Percentiles rank a stretch among this genome's conserved stretches.
Conservation (phyloP, 2,113 vertebrate species). For the Scomber japonicus region DNA sequence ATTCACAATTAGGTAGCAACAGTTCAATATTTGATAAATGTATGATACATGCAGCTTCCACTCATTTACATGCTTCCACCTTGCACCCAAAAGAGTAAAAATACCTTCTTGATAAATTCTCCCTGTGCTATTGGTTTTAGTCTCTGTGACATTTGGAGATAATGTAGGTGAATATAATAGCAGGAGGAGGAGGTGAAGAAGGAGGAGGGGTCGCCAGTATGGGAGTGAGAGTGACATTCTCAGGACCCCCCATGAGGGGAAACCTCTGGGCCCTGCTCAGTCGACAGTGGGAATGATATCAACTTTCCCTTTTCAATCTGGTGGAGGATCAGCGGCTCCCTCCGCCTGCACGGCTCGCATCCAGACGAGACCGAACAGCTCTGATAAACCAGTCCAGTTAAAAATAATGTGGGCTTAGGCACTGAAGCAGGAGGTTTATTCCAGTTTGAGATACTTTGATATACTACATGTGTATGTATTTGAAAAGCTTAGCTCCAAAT, state of each 20-base stretch:
- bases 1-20: no score
- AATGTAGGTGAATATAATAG: constrained; percentile 60
- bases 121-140: constrained; percentile 54
- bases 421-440: constrained; percentile 8
- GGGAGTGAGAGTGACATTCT: constrained; percentile 69
- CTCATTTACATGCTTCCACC: constrained; percentile 34
- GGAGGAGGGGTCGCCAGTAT: constrained; percentile 39
- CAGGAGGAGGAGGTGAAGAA: constrained; percentile 27
- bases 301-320: constrained; percentile 59
- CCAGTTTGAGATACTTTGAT: not conserved
- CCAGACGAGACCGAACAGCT: constrained; percentile 20
- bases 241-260: constrained; percentile 67
- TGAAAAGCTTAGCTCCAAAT: no score
- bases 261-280: constrained; percentile 63
- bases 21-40: not conserved
- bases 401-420: constrained; percentile 7
- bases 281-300: constrained; percentile 62
- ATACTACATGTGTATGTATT: not conserved
- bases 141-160: constrained; percentile 74
- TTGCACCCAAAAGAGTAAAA: constrained; percentile 37
- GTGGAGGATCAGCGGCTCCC: constrained; percentile 37
- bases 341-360: not conserved
- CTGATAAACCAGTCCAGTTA: constrained; percentile 35
- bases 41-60: not conserved
- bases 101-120: constrained; percentile 53